Base-by-base conservation (phyloP, 2,888 invertebrate genomes). In the Agrypnus murinus region DNA sequence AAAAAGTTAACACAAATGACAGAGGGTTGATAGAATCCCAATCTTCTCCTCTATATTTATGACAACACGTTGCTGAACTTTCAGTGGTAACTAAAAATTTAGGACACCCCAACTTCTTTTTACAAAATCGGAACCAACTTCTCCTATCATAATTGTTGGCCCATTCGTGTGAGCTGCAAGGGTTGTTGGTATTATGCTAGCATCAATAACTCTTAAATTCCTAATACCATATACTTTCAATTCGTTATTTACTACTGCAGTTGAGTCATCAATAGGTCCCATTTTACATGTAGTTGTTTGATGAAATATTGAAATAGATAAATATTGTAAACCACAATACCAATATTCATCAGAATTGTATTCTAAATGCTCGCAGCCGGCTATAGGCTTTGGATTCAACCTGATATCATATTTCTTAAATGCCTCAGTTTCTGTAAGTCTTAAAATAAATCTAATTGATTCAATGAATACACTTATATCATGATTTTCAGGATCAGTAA, bases 131-230 rank as follows among this genome's bases (percentile, higher is more conserved):
- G 92, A 88, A 3, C 88, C 92, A 77, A 92, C 92, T 83, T 93
- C 93, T 0, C 90, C 93, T 34, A 92, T 89, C 92, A 92, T 92
- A 40, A 92, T 89, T 0, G 90, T 89, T 2, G 90, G 90, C 0
- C 91, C 92, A 62, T 90, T 89, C 0, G 92, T 91, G 81, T 92
- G 92, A 0, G 90, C 89, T 6, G 90, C 90, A 46, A 90, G 88
- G 7, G 91, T 88, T 53, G 87, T 85, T 0, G 92, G 92, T 81
- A 93, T 91, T 17, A 93, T 86, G 71, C 92, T 91, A 31, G 90
- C 90, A 78, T 93, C 93, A 4, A 89, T 90, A 0, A 93, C 91
- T 69, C 93, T 85, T 31, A 93, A 82, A 65, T 88, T 88, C 14
- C 84, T 81, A 2, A 92, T 83, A 0, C 92, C 92, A 69, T 89